phyloP scores from a whole-genome alignment of 1,140 invertebrate species.

The Anoplophora glabripennis region DNA sequence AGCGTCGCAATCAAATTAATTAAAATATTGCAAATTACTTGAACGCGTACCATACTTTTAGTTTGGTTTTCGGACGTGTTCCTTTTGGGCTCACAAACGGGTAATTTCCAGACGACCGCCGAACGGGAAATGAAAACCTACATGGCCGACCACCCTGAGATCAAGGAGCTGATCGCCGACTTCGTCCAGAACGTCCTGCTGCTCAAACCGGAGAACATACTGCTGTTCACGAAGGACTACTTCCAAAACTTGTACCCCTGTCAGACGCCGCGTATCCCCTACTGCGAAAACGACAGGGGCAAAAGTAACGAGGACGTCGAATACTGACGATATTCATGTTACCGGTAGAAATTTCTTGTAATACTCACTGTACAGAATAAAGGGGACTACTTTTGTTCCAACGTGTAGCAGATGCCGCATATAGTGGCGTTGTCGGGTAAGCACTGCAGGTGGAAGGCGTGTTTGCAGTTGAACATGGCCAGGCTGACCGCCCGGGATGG shows the following conservation, averaged over 20 bases:
- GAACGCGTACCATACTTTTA: too few species aligned
- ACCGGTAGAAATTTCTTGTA: not conserved
- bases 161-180: conserved; percentile 57
- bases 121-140: conserved; percentile 54
- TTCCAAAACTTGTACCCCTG: conserved; percentile 53
- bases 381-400: conserved; percentile 21
- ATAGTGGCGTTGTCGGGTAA: conserved; percentile 52
- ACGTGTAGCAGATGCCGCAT: conserved; percentile 43
- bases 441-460: conserved; percentile 86
- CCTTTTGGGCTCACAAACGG: too few species aligned
- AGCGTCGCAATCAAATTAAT: too few species aligned
- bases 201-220: conserved; percentile 57
- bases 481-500: conserved; percentile 49
- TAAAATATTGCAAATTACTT: too few species aligned
- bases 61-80: too few species aligned
- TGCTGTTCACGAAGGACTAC: conserved; percentile 60
- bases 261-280: conserved; percentile 16
- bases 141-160: conserved; percentile 55
- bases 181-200: conserved; percentile 58
- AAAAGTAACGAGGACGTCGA: conserved; percentile 9
- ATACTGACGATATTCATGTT: conserved; percentile 4
- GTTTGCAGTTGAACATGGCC: conserved; percentile 83
- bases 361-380: not conserved
- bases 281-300: conserved; percentile 14
- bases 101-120: conserved; percentile 45